These are phyloP conservation scores for Crossocerus cetratus DNA, from an alignment of 2,888 invertebrate genomes.

Conservation along the genomic window DNA sequence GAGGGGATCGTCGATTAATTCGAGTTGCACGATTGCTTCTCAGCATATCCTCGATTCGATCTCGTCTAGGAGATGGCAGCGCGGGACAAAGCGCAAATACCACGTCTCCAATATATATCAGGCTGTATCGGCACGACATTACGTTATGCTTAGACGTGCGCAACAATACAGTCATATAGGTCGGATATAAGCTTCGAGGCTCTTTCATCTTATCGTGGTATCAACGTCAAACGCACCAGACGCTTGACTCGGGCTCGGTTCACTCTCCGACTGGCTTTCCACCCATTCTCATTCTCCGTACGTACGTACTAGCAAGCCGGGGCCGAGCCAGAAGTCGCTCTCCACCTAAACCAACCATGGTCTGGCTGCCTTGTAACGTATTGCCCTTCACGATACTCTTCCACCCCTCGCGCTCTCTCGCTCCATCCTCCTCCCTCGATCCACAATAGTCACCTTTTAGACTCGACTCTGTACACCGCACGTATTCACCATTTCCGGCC, in stretches of 20 bases:
- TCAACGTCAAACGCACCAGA: constrained; percentile 77
- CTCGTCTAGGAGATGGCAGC: no score
- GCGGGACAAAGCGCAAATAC: constrained; percentile 25
- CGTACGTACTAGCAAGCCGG: constrained; percentile 42
- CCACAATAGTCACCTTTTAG: neutral
- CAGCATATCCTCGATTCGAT: no score
- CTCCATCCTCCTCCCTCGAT: neutral
- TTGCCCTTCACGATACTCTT: constrained; percentile 46
- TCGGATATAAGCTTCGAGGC: constrained; percentile 75
- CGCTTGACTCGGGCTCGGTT: constrained; percentile 67
- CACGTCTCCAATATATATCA: constrained; percentile 55
- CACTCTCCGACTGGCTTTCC: constrained; percentile 66
- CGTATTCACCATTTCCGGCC: no score
- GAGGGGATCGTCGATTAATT: no score
- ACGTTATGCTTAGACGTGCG: constrained; percentile 74
- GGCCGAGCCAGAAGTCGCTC: constrained; percentile 61
- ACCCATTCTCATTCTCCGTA: constrained; percentile 70
- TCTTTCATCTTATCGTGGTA: constrained; percentile 77
- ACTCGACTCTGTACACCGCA: no score
- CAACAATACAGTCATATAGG: constrained; percentile 73
- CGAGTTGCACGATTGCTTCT: no score
- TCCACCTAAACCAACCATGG: constrained; percentile 58
- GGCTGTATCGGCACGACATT: constrained; percentile 68
- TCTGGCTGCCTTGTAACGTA: constrained; percentile 63
- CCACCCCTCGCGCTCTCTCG: neutral